A percentile compares a stretch with the other conserved stretches of the same genome.
Conservation (phyloP, 2,797 vertebrate species). For the Pangasius sanitwongsei region DNA sequence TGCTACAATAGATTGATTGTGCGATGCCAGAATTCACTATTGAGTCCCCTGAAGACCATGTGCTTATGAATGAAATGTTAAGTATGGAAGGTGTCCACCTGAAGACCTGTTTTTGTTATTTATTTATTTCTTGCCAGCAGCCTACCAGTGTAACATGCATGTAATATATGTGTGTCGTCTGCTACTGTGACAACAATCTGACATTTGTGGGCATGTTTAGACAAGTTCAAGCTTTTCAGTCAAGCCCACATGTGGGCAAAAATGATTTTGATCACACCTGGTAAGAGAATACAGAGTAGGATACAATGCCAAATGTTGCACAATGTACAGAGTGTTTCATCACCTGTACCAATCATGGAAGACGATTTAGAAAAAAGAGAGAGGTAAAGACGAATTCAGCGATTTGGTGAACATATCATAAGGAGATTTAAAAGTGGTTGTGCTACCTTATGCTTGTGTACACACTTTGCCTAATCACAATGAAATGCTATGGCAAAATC, state of each 20-base stretch:
- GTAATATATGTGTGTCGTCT: not conserved
- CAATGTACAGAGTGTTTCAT: not conserved
- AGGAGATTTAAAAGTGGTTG: not conserved
- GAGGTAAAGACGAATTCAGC: not conserved
- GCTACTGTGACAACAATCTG: not conserved
- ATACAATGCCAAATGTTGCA: not conserved
- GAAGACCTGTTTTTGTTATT: not conserved
- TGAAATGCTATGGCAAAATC: not conserved
- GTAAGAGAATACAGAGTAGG: not conserved
- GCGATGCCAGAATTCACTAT: not conserved
- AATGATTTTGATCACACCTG: constrained; percentile 23
- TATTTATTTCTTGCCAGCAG: not conserved
- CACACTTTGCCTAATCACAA: too few species aligned
- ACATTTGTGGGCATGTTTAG: not conserved
- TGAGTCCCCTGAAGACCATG: not conserved
- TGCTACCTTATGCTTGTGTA: not conserved
- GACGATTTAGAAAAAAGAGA: not conserved
- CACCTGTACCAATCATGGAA: too few species aligned
- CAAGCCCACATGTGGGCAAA: constrained; percentile 4
- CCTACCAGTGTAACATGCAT: not conserved
- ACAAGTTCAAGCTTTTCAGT: constrained; percentile 11
- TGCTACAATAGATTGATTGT: not conserved
- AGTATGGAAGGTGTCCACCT: not conserved
- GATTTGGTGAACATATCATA: not conserved
- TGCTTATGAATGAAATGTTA: not conserved